Evolutionary conservation across 2,113 vertebrate species (phyloP).

Genomic region (Crotalus horridus): DNA sequence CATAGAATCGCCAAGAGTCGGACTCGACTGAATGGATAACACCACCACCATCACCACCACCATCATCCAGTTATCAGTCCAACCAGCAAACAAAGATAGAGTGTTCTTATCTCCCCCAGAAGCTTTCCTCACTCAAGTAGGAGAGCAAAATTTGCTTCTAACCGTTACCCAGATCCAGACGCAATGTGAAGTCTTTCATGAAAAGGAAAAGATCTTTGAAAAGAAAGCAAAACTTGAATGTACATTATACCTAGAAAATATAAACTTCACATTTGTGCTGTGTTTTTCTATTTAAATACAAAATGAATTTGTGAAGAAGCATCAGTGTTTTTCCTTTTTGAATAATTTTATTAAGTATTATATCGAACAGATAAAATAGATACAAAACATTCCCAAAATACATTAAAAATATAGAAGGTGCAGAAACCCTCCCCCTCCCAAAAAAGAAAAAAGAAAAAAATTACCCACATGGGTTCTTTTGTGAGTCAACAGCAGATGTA

Average conservation of each 20-base stretch:
- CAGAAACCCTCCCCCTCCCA: background rate
- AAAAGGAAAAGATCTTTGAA: background rate
- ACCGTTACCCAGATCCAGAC: background rate
- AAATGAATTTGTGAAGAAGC: background rate
- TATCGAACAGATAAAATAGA: background rate
- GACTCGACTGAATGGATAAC: background rate
- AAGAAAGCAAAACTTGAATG: background rate
- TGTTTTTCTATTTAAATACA: background rate
- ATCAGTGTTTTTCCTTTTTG: background rate
- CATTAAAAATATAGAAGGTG: background rate
- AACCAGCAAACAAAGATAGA: background rate
- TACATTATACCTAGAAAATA: background rate
- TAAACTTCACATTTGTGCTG: slow-evolving; percentile 1
- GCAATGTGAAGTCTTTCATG: background rate
- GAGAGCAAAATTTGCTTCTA: background rate
- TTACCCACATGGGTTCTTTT: background rate
- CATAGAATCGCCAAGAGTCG: background rate
- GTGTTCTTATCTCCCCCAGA: background rate
- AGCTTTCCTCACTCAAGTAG: background rate
- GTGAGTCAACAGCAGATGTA: background rate
- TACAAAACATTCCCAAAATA: background rate
- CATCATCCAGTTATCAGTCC: background rate
- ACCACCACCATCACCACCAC: no score
- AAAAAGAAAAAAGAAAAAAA: no score
- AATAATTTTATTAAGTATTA: background rate